These are phyloP conservation scores for Lerema accius DNA, from an alignment of 1,140 invertebrate genomes.

Conservation along the genomic window DNA sequence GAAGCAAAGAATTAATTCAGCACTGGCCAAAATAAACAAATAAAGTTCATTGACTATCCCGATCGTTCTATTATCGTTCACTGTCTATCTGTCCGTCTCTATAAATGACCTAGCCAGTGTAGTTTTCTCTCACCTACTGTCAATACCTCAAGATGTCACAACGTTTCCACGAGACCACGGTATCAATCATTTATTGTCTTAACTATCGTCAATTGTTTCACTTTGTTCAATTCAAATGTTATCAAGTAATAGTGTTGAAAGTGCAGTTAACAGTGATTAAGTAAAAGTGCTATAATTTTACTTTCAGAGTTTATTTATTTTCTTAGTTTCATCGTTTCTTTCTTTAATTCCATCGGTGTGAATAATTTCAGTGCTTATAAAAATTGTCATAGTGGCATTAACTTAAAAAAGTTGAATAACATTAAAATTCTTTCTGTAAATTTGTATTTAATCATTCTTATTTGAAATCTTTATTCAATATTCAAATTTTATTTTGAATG, in stretches of 20 bases:
- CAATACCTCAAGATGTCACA: slow-evolving; percentile 69
- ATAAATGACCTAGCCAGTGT: slow-evolving; percentile 67
- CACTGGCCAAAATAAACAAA: slow-evolving; percentile 28
- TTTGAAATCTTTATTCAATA: no score
- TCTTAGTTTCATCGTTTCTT: no score
- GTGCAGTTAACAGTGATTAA: slow-evolving; percentile 35
- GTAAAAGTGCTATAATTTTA: slow-evolving; percentile 34
- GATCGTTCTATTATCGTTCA: slow-evolving; percentile 8
- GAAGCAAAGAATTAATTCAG: slow-evolving; percentile 10
- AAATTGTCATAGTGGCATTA: no score
- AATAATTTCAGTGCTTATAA: no score
- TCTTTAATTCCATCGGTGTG: no score
- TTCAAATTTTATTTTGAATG: no score
- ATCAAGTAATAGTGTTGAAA: slow-evolving; percentile 1
- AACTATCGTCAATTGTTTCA: slow-evolving; percentile 2
- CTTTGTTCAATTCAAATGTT: slow-evolving; percentile 22
- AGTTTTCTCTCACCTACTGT: slow-evolving; percentile 55
- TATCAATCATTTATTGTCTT: slow-evolving; percentile 42
- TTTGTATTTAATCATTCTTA: no score
- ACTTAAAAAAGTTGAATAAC: no score
- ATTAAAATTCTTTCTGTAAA: no score
- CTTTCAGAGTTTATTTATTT: slow-evolving; percentile 5
- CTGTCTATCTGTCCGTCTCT: slow-evolving; percentile 42
- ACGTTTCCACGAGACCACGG: slow-evolving; percentile 61
- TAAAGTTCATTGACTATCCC: slow-evolving; percentile 3